phyloP scores from a whole-genome alignment of 2,888 invertebrate genomes.

The Tetrapedia diversipes region DNA sequence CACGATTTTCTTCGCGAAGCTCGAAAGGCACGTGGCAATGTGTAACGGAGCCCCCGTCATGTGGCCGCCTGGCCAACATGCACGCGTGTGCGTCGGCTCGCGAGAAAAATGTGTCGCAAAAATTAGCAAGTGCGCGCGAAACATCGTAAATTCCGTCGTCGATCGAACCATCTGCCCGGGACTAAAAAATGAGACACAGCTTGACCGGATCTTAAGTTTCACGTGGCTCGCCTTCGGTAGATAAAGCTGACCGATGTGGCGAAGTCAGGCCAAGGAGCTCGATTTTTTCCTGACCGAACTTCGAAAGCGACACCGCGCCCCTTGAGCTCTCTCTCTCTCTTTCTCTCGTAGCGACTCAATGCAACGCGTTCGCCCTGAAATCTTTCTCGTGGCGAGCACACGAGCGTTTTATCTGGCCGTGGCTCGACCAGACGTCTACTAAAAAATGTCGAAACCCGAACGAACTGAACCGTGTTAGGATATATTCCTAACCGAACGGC shows the following conservation, averaged over 20 bases:
- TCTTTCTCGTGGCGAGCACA: neutral
- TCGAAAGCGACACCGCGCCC: constrained; percentile 34
- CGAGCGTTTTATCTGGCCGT: constrained; percentile 18
- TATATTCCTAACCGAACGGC: neutral
- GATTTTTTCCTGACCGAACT: constrained; percentile 27
- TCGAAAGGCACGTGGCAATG: constrained; percentile 66
- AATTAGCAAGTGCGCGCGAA: constrained; percentile 44
- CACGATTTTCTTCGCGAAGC: constrained; percentile 42
- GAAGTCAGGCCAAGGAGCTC: no score
- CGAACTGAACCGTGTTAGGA: constrained; percentile 3
- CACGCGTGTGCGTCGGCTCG: constrained; percentile 6
- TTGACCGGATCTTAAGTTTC: constrained; percentile 61
- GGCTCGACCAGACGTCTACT: neutral
- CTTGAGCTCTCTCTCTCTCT: neutral
- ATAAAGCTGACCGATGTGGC: constrained; percentile 49
- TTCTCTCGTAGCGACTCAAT: neutral
- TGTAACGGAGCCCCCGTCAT: constrained; percentile 45
- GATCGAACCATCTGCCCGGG: constrained; percentile 62
- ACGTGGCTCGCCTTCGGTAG: constrained; percentile 37
- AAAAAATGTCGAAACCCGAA: constrained; percentile 7
- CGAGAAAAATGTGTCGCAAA: constrained; percentile 26
- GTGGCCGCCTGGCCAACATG: constrained; percentile 46
- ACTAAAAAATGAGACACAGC: constrained; percentile 36
- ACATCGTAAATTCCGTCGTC: constrained; percentile 41
- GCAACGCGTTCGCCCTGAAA: no score